These are phyloP conservation scores for Hemichromis elongatus DNA, from an alignment of 2,113 vertebrate species.

Conservation along the genomic window DNA sequence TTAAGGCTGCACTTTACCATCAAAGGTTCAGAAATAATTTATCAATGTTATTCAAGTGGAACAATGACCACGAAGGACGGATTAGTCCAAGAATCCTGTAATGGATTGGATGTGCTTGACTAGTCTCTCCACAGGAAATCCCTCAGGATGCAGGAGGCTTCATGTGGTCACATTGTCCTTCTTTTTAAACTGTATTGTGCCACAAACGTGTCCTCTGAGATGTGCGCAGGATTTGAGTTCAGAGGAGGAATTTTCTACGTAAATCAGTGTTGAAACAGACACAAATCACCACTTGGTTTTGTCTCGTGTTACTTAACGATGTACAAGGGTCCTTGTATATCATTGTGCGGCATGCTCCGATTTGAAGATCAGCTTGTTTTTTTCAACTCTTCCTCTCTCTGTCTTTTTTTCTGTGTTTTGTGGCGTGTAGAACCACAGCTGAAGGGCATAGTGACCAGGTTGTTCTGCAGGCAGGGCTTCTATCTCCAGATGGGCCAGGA, in stretches of 20 bases:
- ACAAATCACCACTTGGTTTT: neutral
- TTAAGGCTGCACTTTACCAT: neutral
- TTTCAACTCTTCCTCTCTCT: neutral
- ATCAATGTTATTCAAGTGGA: slow-evolving; percentile 50
- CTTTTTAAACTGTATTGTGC: neutral
- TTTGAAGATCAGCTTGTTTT: neutral
- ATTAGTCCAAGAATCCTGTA: slow-evolving; percentile 57
- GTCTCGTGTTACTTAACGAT: neutral
- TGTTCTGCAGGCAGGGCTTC: slow-evolving; percentile 98
- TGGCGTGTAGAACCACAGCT: slow-evolving; percentile 88
- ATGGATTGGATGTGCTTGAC: slow-evolving; percentile 60
- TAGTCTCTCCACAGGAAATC: slow-evolving; percentile 49
- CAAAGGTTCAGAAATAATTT: slow-evolving; percentile 44
- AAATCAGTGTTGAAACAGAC: neutral
- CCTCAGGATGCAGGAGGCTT: slow-evolving; percentile 34
- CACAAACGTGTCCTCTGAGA: neutral
- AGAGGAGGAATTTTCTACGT: neutral
- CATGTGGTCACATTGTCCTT: slow-evolving; percentile 24
- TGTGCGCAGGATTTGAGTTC: neutral
- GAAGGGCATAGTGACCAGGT: slow-evolving; percentile 98
- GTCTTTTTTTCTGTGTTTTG: slow-evolving; percentile 3
- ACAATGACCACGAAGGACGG: slow-evolving; percentile 47
- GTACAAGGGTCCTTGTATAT: neutral
- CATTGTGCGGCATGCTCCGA: neutral
- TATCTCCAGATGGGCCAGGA: slow-evolving; percentile 99